Conservation (phyloP, 2,113 vertebrate genomes). For the Strigops habroptila region DNA sequence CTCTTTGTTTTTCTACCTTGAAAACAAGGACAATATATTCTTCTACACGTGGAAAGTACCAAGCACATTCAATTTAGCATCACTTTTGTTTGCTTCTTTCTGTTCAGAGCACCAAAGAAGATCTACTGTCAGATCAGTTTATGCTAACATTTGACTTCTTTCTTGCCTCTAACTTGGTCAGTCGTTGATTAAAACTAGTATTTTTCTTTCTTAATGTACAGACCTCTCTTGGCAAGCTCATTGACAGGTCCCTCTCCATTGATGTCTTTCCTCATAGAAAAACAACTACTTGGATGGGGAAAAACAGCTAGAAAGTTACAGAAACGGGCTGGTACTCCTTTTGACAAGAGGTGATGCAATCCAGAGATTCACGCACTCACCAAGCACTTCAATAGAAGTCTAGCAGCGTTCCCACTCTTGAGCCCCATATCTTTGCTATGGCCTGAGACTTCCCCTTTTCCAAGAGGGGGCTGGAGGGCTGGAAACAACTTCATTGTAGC, state of each 20-base stretch:
- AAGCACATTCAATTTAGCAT: neutral
- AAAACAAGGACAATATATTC: constrained; percentile 28
- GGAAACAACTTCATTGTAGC: neutral
- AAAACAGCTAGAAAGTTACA: neutral
- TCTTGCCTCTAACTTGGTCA: neutral
- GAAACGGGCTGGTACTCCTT: neutral
- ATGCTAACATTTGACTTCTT: neutral
- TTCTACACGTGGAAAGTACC: neutral
- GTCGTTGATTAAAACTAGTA: neutral
- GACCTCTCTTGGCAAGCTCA: neutral
- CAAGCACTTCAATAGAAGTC: neutral
- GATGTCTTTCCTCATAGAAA: neutral
- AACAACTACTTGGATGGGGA: neutral
- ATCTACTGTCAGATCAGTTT: neutral
- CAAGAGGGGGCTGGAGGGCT: neutral
- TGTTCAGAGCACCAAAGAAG: neutral
- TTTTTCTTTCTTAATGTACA: neutral
- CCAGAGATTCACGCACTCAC: neutral
- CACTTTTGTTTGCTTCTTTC: neutral
- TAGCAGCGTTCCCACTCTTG: neutral
- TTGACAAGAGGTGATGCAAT: neutral
- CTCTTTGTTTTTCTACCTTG: constrained; percentile 35
- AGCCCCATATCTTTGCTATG: accelerated
- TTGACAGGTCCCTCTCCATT: neutral
- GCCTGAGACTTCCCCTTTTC: neutral